Percentiles rank a stretch among this genome's conserved stretches.
Conservation (phyloP, 2,113 vertebrate species). For the Cisticola juncidis region DNA sequence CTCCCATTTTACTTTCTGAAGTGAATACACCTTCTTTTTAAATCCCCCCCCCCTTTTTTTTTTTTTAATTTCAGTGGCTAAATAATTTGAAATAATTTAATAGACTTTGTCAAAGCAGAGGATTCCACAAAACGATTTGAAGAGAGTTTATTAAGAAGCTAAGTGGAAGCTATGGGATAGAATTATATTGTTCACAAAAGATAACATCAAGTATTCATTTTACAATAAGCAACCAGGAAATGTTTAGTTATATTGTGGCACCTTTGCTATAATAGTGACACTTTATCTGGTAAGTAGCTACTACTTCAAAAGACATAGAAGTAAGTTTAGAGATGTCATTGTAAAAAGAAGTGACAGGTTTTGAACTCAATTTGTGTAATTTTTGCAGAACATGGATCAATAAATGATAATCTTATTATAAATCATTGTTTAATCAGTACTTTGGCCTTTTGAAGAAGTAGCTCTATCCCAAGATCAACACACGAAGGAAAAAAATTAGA, state of each 20-base stretch:
- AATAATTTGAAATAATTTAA: background rate
- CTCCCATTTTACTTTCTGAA: background rate
- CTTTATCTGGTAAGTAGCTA: background rate
- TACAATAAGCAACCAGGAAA: background rate
- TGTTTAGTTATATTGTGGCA: background rate
- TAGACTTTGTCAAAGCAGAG: background rate
- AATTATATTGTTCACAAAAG: background rate
- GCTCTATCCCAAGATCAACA: background rate
- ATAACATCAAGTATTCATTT: background rate
- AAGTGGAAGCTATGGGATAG: background rate
- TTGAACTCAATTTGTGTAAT: background rate
- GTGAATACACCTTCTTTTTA: background rate
- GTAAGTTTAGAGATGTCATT: background rate
- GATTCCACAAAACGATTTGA: background rate
- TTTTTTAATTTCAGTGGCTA: background rate
- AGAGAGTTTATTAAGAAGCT: background rate
- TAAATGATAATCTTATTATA: background rate
- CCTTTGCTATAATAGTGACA: background rate
- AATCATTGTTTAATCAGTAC: background rate
- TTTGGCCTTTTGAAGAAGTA: background rate
- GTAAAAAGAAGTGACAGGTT: background rate
- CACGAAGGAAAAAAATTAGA: background rate
- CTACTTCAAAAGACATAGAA: background rate
- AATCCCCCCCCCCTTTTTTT: too few species aligned
- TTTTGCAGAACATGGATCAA: background rate